Conservation (phyloP, 2,888 invertebrate species). For the Lasioglossum vierecki region DNA sequence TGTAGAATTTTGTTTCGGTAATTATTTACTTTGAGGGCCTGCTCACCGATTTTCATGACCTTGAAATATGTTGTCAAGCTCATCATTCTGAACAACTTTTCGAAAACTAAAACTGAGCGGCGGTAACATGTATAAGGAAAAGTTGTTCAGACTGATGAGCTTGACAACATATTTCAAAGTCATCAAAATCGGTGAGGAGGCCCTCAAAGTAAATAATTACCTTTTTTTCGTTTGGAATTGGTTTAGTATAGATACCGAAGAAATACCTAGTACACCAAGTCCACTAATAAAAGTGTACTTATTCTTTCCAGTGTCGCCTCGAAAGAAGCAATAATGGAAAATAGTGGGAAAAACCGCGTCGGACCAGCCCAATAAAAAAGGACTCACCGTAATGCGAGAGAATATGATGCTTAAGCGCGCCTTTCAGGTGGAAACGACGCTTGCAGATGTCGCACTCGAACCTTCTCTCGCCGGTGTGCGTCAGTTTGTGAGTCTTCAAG, state of each 20-base stretch:
- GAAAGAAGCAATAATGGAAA: background rate
- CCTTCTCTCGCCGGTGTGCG: conserved; percentile 60
- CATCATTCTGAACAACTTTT: too few species aligned
- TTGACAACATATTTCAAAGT: too few species aligned
- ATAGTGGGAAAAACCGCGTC: background rate
- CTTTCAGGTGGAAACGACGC: conserved; percentile 67
- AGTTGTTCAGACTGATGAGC: too few species aligned
- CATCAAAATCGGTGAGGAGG: too few species aligned
- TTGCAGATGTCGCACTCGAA: conserved; percentile 72
- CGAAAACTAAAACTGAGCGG: too few species aligned
- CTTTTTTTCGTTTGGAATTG: background rate
- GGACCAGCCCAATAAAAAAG: background rate
- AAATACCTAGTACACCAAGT: background rate
- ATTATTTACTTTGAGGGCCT: too few species aligned
- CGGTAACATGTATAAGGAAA: too few species aligned
- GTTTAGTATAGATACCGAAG: background rate
- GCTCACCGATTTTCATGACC: too few species aligned
- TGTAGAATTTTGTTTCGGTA: too few species aligned
- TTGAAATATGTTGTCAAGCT: too few species aligned
- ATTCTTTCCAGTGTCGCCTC: background rate
- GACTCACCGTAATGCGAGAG: conserved; percentile 65
- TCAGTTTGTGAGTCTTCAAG: conserved; percentile 65
- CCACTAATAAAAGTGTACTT: background rate
- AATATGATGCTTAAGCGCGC: conserved; percentile 67
- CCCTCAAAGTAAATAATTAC: too few species aligned